These are phyloP conservation scores for Platanista minor DNA, from an alignment of 2,113 vertebrate species.

Conservation along the genomic window DNA sequence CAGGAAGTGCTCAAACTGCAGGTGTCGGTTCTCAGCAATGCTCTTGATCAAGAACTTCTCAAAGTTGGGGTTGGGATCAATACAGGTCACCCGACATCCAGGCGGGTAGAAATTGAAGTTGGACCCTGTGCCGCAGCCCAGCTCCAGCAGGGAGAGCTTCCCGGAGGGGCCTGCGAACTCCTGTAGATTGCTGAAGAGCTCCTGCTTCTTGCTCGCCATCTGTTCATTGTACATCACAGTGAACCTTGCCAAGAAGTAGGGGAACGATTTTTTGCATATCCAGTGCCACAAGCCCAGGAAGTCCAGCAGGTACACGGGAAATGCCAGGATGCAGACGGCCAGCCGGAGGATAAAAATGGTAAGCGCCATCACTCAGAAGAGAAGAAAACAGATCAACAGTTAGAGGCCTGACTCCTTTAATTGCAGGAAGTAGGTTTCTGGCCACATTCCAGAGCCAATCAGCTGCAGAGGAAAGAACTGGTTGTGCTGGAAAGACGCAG, in stretches of 20 bases:
- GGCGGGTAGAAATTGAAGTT: conserved; percentile 89
- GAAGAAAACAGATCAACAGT: not conserved
- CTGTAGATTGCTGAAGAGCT: conserved; percentile 82
- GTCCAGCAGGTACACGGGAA: conserved; percentile 83
- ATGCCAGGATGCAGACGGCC: conserved; percentile 52
- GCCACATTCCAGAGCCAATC: not conserved
- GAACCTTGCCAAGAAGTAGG: conserved; percentile 63
- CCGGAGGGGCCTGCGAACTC: conserved; percentile 75
- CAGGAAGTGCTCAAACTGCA: conserved; percentile 82
- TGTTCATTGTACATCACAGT: conserved; percentile 55
- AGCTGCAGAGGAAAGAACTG: not conserved
- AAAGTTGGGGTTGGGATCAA: conserved; percentile 86
- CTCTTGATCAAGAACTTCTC: conserved; percentile 75
- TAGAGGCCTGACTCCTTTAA: not conserved
- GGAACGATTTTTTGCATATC: conserved; percentile 82
- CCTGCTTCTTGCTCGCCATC: conserved; percentile 81
- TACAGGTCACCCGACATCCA: conserved; percentile 84
- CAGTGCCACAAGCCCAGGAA: conserved; percentile 81
- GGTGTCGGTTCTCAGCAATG: conserved; percentile 80
- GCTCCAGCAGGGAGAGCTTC: conserved; percentile 85
- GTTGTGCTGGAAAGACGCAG: not conserved
- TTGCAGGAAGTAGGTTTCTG: not conserved
- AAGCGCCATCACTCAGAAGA: conserved; percentile 29
- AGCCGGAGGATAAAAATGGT: conserved; percentile 49
- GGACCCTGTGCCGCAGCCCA: conserved; percentile 85